Evolutionary conservation across 64 coral and sea anemone genomes (phyloP).

Genomic region (Cladopsammia gracilis): DNA sequence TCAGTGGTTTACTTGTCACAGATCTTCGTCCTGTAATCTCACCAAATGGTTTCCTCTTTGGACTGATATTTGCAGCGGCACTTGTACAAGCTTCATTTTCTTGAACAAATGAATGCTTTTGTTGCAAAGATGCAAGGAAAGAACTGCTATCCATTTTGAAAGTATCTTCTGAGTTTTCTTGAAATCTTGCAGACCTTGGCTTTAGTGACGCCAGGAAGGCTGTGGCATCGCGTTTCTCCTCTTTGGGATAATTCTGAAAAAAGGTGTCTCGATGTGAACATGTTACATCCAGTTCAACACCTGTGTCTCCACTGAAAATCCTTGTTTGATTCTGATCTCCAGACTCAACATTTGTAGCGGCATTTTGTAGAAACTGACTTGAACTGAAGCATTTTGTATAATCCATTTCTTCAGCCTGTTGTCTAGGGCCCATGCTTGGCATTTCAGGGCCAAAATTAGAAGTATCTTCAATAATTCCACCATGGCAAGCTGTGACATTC

Average conservation of each 20-base stretch:
- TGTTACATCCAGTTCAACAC: slow-evolving; percentile 7
- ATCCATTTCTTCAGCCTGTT: slow-evolving; percentile 15
- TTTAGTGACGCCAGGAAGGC: slow-evolving; percentile 7
- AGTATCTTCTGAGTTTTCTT: background rate
- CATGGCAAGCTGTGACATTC: background rate
- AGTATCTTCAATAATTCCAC: background rate
- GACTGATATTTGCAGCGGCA: background rate
- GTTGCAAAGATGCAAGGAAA: background rate
- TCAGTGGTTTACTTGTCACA: too few species aligned
- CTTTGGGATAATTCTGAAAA: background rate
- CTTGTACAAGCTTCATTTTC: too few species aligned
- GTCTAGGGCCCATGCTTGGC: background rate
- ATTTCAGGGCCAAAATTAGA: background rate
- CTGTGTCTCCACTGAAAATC: background rate
- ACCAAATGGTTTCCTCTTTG: background rate
- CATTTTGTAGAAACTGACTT: background rate
- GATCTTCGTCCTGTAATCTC: background rate
- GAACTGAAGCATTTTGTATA: slow-evolving; percentile 31
- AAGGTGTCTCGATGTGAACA: background rate
- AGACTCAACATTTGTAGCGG: background rate
- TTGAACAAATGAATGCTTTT: slow-evolving; percentile 1
- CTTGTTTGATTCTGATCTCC: background rate
- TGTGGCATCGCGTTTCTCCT: background rate
- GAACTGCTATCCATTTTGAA: background rate
- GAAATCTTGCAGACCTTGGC: background rate